Evolutionary conservation across 2,888 invertebrate genomes (phyloP), one percentile per base, ranked within the genome.

Genomic region (Miltochrista miniata): DNA sequence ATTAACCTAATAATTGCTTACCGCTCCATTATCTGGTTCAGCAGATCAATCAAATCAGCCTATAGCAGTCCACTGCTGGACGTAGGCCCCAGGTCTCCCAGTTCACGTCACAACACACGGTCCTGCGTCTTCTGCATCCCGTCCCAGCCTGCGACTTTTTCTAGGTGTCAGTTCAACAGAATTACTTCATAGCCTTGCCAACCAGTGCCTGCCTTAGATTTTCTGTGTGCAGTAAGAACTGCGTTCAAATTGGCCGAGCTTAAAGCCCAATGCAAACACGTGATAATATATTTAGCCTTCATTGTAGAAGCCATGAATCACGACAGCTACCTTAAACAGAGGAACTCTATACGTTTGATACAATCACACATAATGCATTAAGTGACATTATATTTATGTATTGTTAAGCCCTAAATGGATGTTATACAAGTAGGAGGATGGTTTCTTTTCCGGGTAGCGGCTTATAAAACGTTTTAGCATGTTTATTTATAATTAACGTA

Each of bases 271-370:
- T 30, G 11, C 5, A 1, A 33, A 33, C 33, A 33, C 11, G 13
- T 13, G 12, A 43, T 35, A 10, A 18, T 11, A 38, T 14, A 7
- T 24, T 41, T 55, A 31, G 49, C 42, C 51, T 42, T 41, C 37
- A 13, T 24, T 15, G 51, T 59, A 54, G 52, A 56, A 35, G 18
- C 55, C 13, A 47, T 64, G 63, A 66, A 52, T 66, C 64, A 66
- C 35, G 18, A 24, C 18, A 24, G 18, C 18, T 43, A 12, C 11
- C 14, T 55, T 46, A 45, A 36, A 56, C 49, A 37, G 15, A 45
- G 39, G 40, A 43, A 64, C 51, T 48, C 24, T 54, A 62, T 61
- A 46, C 48, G 40, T 62, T 31, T 63, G n/a, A 56, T 38, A 14
- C 37, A 34, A 43, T 30, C 30, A 24, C 30, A 24, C 35, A 45